Conservation (phyloP, 2,888 invertebrate species). For the Drosophila falleni region DNA sequence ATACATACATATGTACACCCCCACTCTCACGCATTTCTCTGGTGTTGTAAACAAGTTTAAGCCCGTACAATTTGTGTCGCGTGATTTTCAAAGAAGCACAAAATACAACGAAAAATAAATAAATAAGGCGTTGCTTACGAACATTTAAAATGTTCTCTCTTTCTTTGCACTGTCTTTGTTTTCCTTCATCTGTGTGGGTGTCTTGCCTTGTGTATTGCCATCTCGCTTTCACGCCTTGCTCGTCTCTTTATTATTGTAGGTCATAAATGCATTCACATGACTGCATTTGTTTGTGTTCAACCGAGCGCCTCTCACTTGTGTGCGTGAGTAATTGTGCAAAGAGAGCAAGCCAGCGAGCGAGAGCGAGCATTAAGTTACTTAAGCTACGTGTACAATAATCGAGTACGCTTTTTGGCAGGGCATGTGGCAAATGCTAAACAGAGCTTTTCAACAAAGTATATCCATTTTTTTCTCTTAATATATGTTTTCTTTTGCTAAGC, state of each 20-base stretch:
- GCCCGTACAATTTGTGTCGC: conserved; percentile 47
- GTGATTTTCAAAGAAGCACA: conserved; percentile 36
- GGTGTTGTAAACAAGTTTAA: conserved; percentile 37
- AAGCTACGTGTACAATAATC: conserved; percentile 47
- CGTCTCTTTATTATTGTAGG: conserved; percentile 69
- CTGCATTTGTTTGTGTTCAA: conserved; percentile 58
- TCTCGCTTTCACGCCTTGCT: conserved; percentile 34
- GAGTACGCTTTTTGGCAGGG: conserved; percentile 33
- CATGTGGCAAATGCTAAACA: conserved; percentile 15
- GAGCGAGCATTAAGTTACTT: conserved; percentile 5
- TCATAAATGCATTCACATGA: conserved; percentile 78
- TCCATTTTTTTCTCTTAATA: neutral
- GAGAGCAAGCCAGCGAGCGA: neutral
- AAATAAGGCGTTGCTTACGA: conserved; percentile 28
- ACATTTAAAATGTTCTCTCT: conserved; percentile 12
- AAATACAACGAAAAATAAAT: conserved; percentile 1
- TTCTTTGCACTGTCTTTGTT: conserved; percentile 10
- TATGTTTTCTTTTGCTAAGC: neutral
- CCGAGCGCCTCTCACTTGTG: conserved; percentile 12
- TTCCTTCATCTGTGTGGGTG: conserved; percentile 43
- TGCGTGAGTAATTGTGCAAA: conserved; percentile 13
- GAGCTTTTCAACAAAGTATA: conserved; percentile 2
- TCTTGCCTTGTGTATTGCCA: conserved; percentile 30
- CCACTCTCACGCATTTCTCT: conserved; percentile 25
- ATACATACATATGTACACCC: conserved; percentile 21